A percentile compares a stretch with the other conserved stretches of the same genome.
Conservation (phyloP, 2,888 invertebrate genomes). For the Lagria hirta region DNA sequence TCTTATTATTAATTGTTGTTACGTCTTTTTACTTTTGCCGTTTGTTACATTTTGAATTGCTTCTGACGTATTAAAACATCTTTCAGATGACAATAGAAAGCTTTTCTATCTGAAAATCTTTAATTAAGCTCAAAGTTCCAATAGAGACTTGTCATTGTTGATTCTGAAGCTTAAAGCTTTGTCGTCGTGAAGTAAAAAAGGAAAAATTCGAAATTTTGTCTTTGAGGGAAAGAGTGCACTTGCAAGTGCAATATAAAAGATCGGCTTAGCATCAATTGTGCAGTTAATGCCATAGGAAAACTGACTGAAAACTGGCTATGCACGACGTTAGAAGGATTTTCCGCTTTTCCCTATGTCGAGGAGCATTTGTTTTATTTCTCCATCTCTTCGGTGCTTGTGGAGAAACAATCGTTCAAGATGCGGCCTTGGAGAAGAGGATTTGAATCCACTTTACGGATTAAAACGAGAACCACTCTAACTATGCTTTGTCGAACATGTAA, state of each 20-base stretch:
- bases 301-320: too few species aligned
- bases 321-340: slow-evolving; percentile 28
- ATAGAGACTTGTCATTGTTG: slow-evolving; percentile 15
- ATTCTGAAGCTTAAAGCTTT: slow-evolving; percentile 11
- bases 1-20: too few species aligned
- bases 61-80: too few species aligned
- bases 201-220: slow-evolving; percentile 31
- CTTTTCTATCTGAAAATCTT: too few species aligned
- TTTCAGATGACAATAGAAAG: too few species aligned
- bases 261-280: slow-evolving; percentile 40
- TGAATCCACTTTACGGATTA: slow-evolving; percentile 54
- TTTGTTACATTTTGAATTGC: too few species aligned
- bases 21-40: too few species aligned
- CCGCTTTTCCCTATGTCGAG: slow-evolving; percentile 31
- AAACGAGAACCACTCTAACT: slow-evolving; percentile 35
- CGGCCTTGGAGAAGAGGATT: slow-evolving; percentile 46
- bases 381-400: slow-evolving; percentile 25
- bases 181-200: slow-evolving; percentile 31
- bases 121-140: too few species aligned
- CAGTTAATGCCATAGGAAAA: slow-evolving; percentile 35
- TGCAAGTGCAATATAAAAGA: slow-evolving; percentile 34
- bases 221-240: slow-evolving; percentile 18
- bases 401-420: slow-evolving; percentile 38
- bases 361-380: slow-evolving; percentile 35
- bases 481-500: slow-evolving; percentile 19